Evolutionary conservation across 2,797 vertebrate species (phyloP).

Genomic region (Argentina silus): DNA sequence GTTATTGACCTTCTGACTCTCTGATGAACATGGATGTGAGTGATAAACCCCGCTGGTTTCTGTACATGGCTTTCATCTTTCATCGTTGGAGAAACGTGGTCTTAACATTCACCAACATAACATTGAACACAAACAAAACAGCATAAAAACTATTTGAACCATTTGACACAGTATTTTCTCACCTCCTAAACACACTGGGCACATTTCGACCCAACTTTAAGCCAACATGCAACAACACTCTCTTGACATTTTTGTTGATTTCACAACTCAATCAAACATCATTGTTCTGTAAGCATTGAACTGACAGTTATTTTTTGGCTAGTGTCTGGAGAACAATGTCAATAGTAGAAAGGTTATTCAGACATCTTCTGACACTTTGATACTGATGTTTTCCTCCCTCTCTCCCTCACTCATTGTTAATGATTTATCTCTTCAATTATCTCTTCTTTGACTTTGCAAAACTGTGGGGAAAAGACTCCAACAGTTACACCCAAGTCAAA

Average conservation of each 20-base stretch:
- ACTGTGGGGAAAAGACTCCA: background rate
- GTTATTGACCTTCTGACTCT: background rate
- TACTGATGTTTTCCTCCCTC: background rate
- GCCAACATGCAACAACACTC: no score
- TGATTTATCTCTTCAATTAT: background rate
- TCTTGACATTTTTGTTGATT: no score
- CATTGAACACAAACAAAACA: no score
- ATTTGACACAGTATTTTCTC: no score
- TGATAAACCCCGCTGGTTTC: background rate
- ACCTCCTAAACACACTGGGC: no score
- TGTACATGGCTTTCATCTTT: background rate
- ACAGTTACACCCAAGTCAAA: constrained; percentile 1
- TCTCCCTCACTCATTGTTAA: background rate
- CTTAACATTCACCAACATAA: background rate
- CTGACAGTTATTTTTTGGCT: no score
- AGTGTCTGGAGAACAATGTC: no score
- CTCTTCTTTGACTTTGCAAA: background rate
- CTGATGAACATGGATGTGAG: background rate
- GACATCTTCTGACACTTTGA: background rate
- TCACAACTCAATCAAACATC: no score
- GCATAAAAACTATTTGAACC: no score
- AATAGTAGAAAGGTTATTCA: no score
- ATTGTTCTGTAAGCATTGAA: no score
- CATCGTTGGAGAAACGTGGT: background rate
- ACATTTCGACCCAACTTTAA: no score